Evolutionary conservation across 2,113 vertebrate genomes (phyloP), one percentile per base, ranked within the genome.

Genomic region (Suricata suricatta): DNA sequence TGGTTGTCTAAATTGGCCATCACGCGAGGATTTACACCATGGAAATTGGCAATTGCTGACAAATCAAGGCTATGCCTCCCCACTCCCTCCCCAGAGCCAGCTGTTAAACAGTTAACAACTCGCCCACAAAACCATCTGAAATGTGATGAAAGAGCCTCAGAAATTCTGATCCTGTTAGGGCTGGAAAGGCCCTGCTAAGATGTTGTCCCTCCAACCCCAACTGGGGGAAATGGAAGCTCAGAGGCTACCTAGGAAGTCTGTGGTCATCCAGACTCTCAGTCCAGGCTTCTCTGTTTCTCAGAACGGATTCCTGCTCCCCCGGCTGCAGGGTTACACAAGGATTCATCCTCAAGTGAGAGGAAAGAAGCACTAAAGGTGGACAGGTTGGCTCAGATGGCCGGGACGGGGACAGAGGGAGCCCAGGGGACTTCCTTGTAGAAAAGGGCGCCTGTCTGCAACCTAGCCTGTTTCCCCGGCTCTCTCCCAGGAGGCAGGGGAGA

Each of bases 1-100:
- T 69, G 38, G 33, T 60, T 47, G 44, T 63, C 77, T 64, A 64
- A 89, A 47, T 12, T 79, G 87, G 64, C 92, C 64, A 38, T 57
- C 15, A 16, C 15, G 29, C 90, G 97, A 97, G 84, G 74, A 71
- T 23, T 97, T 69, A 92, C n/a, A 66, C 89, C 74, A 66, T 1
- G 23, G 88, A 87, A 96, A 93, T 11, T 57, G 87, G 84, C 97
- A 88, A 52, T 84, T 21, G 57, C 90, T 86, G 15, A n/a, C 77
- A 63, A 17, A 66, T 79, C 66, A 89, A 92, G 63, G 80, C 41
- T 54, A 16, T 33, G 3, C 27, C 27, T 82, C 68, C 87, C 57
- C 27, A 5, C 8, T 12, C 72, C 76, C 9, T 84, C 15, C 50
- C 77, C 54, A 44, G 9, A 91, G 85, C 77, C 35, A 9, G 27